These are phyloP conservation scores for Grapholita molesta DNA, from an alignment of 1,140 invertebrate species.

Conservation along the genomic window DNA sequence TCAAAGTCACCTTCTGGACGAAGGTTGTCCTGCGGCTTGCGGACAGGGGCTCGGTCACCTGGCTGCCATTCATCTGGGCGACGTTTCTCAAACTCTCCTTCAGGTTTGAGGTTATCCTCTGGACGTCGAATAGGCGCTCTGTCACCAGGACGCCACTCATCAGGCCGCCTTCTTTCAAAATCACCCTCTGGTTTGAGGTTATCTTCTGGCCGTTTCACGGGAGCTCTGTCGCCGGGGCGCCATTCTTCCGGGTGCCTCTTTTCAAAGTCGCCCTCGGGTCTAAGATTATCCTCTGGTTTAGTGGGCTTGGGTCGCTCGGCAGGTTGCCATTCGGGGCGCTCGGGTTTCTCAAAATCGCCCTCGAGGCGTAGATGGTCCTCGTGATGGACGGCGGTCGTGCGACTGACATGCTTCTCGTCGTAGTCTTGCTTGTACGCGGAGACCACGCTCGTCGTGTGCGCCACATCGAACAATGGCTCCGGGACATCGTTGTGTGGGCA, in stretches of 20 bases:
- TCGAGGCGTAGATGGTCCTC: conserved; percentile 80
- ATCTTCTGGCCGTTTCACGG: conserved; percentile 77
- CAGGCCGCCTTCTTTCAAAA: conserved; percentile 65
- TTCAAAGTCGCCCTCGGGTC: conserved; percentile 81
- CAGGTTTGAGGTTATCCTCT: conserved; percentile 78
- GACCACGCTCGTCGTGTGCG: conserved; percentile 77
- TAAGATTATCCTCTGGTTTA: conserved; percentile 80
- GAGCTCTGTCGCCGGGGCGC: conserved; percentile 78
- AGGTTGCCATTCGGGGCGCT: conserved; percentile 73
- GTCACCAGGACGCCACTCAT: conserved; percentile 64
- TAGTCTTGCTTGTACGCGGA: conserved; percentile 83
- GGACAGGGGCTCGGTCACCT: conserved; percentile 79
- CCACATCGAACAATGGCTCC: conserved; percentile 80
- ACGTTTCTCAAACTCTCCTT: conserved; percentile 79
- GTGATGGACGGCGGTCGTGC: conserved; percentile 74
- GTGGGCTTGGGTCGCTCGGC: conserved; percentile 79
- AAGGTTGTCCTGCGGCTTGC: conserved; percentile 79
- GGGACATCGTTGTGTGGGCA: conserved; percentile 81
- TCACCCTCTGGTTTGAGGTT: conserved; percentile 80
- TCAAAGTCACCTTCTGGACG: conserved; percentile 84
- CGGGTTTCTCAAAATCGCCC: conserved; percentile 79
- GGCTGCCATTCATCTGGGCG: conserved; percentile 79
- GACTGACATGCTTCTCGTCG: conserved; percentile 81
- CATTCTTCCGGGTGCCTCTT: conserved; percentile 69
- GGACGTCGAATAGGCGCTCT: conserved; percentile 59